Percentiles rank a stretch among this genome's conserved stretches.
Conservation (phyloP, 2,888 invertebrate species). For the Troides oblongomaculatus region DNA sequence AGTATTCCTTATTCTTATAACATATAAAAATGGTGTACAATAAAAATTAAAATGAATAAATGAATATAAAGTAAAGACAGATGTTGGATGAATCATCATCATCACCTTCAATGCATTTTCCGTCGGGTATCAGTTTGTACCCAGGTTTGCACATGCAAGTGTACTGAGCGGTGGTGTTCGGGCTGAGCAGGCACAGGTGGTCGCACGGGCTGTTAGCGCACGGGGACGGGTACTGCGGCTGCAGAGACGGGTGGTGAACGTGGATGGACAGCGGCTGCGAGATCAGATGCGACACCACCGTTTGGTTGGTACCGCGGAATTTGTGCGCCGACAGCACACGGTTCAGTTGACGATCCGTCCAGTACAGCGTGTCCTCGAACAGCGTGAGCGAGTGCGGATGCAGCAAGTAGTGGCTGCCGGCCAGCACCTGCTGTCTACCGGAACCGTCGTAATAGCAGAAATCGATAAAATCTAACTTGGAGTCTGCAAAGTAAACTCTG, state of each 20-base stretch:
- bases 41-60: too few species aligned
- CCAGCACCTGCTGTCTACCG: constrained; percentile 91
- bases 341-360: constrained; percentile 97
- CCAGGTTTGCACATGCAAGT: constrained; percentile 96
- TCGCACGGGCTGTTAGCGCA: constrained; percentile 86
- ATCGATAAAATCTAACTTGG: constrained; percentile 97
- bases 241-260: constrained; percentile 96
- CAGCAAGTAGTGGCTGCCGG: constrained; percentile 93
- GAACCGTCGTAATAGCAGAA: constrained; percentile 98
- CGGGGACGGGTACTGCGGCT: constrained; percentile 89
- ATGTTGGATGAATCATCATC: too few species aligned
- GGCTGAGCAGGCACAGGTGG: constrained; percentile 95
- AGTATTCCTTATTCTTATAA: too few species aligned
- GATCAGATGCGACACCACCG: constrained; percentile 95
- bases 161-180: constrained; percentile 84
- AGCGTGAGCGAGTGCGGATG: constrained; percentile 97
- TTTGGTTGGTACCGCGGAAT: constrained; percentile 93
- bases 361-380: constrained; percentile 97
- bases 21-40: too few species aligned
- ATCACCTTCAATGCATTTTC: constrained; percentile 84
- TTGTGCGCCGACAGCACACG: constrained; percentile 94
- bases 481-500: constrained; percentile 97
- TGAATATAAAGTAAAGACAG: too few species aligned
- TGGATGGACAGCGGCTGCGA: constrained; percentile 97
- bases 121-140: constrained; percentile 83